Evolutionary conservation across 2,888 invertebrate species (phyloP).

Genomic region (Oxytorus armatus): DNA sequence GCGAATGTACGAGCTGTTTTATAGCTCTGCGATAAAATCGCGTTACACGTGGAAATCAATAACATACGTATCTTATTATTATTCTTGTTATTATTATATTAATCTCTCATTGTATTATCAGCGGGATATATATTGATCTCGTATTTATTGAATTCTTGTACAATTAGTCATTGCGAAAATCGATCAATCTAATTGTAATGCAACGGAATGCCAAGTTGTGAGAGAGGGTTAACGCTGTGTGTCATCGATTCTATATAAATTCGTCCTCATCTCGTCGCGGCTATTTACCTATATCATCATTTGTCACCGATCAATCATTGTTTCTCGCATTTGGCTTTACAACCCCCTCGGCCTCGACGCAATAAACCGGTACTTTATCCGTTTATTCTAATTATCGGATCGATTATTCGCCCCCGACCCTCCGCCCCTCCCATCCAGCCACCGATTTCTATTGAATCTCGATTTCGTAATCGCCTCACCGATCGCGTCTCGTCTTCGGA

Average conservation of each 20-base stretch:
- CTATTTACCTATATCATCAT: conserved; percentile 1
- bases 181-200: conserved; percentile 45
- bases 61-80: neutral
- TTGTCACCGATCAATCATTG: conserved; percentile 54
- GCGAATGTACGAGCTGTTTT: conserved; percentile 6
- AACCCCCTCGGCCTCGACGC: conserved; percentile 8
- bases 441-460: neutral
- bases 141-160: conserved; percentile 18
- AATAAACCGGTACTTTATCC: conserved; percentile 14
- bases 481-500: too few species aligned
- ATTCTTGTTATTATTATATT: conserved; percentile 10
- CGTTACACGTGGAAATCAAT: neutral
- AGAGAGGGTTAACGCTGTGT: neutral
- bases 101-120: neutral
- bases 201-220: conserved; percentile 12
- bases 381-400: conserved; percentile 33
- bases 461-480: neutral
- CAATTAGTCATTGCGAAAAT: conserved; percentile 48
- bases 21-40: conserved; percentile 36
- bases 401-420: conserved; percentile 2
- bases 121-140: conserved; percentile 17
- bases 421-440: too few species aligned
- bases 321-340: conserved; percentile 10
- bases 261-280: conserved; percentile 16
- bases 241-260: conserved; percentile 20